Base-by-base conservation (phyloP, 2,797 vertebrate species). In the Cynodonichthys magdalenae region DNA sequence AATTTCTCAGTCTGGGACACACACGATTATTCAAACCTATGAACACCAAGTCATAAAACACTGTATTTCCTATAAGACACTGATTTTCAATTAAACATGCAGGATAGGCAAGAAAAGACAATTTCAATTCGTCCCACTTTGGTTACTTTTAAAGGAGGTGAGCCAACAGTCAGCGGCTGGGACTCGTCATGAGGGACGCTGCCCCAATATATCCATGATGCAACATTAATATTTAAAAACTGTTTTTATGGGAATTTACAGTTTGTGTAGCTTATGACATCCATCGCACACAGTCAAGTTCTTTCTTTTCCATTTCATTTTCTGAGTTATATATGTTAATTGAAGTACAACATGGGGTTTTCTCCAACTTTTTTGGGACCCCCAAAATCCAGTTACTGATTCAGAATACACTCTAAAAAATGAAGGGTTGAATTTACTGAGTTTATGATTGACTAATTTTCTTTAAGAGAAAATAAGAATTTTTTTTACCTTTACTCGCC, bases 161-260 rank as follows among this genome's bases (percentile, higher is more conserved):
- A 72, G 78, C 82, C 62, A 65, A 78, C 71, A 69, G 53, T 75
- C 70, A 69, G 77, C 84, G 83, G 84, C 83, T 86, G 82, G 79
- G 81, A 60, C 77, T 20, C 69, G 79, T 71, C 80, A 70, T 78
- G 81, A 72, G 86, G 83, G 86, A 85, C 50, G 2, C 65, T 82
- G 81, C 74, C 84, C 79, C 82, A 77, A 80, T 84, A 87, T 83
- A 79, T 77, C 75, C 80, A 82, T 60, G 83, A 82, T 60, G 83
- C 85, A 80, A 81, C 83, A 90, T 88, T 83, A 88, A 86, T 86
- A 88, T 86, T 85, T 87, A 78, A 88, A 79, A 86, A 77, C 77
- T 63, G 76, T 86, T 88, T 86, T 81, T 83, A 69, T 74, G 69
- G 48, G 67, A 74, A 76, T 79, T 82, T 82, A 68, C 84, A 73